phyloP scores from a whole-genome alignment of 2,888 invertebrate species.

The Thecophora atra region DNA sequence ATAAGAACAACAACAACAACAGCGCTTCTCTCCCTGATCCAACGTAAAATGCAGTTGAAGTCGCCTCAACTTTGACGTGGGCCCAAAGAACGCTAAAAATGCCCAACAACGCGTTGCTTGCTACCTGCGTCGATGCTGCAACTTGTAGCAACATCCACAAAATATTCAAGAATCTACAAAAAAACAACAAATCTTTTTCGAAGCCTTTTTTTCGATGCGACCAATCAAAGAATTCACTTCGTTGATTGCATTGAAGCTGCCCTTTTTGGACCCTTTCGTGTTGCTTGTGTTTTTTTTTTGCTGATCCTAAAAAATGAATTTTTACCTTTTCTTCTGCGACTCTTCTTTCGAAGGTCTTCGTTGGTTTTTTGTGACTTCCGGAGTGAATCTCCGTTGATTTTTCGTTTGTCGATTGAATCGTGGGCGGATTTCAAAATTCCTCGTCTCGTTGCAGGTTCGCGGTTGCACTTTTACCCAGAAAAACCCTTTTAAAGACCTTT shows the following conservation, averaged over 20 bases:
- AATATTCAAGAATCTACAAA: too few relatives aligned
- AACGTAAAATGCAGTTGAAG: not conserved
- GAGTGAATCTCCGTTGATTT: too few relatives aligned
- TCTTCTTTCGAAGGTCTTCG: not conserved
- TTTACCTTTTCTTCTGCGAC: not conserved
- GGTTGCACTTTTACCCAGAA: too few relatives aligned
- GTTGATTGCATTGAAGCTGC: not conserved
- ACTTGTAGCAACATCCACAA: constrained; percentile 6
- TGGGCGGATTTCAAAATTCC: too few relatives aligned
- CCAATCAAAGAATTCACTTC: not conserved
- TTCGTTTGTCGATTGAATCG: too few relatives aligned
- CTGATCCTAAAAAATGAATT: not conserved
- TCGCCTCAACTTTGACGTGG: not conserved
- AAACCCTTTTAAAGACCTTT: too few relatives aligned
- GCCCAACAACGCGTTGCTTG: not conserved
- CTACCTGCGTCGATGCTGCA: constrained; percentile 22
- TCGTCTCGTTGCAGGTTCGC: too few relatives aligned
- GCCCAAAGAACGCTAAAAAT: constrained; percentile 13
- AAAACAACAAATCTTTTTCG: too few relatives aligned
- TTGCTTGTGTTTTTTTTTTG: not conserved
- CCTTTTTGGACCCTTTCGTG: not conserved
- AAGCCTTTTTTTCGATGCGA: not conserved
- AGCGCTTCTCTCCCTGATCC: not conserved
- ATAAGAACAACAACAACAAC: not conserved
- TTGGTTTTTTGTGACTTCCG: not conserved